phyloP scores from a whole-genome alignment of 2,888 invertebrate species.

The Apotomis betuletana region DNA sequence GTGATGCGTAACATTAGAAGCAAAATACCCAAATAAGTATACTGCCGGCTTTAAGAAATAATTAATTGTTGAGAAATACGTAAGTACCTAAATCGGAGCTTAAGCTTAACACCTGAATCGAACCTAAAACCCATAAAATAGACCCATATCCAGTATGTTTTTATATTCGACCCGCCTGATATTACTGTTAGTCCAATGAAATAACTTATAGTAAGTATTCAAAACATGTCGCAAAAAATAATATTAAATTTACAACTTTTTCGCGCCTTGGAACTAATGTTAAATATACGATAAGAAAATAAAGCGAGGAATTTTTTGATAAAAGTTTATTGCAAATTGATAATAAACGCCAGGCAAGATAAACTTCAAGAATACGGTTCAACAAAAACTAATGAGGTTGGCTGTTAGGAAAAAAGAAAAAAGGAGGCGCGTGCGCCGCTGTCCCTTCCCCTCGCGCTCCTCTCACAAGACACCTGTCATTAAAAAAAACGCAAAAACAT shows the following conservation, averaged over 20 bases:
- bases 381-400: slow-evolving; percentile 33
- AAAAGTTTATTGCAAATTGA: slow-evolving; percentile 3
- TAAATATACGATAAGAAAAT: slow-evolving; percentile 5
- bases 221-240: no score
- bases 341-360: slow-evolving; percentile 13
- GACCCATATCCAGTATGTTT: no score
- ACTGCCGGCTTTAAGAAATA: no score
- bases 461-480: slow-evolving; percentile 57
- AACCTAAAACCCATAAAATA: no score
- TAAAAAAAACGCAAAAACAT: slow-evolving; percentile 47
- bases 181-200: no score
- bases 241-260: background rate
- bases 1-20: no score
- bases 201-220: no score
- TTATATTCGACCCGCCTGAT: no score
- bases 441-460: slow-evolving; percentile 49
- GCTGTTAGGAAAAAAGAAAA: slow-evolving; percentile 28
- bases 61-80: no score
- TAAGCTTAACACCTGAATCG: no score
- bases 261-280: slow-evolving; percentile 7
- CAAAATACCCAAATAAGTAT: no score
- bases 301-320: slow-evolving; percentile 11
- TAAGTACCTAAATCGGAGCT: no score
- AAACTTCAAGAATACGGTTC: slow-evolving; percentile 3
- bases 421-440: slow-evolving; percentile 45